phyloP scores from a whole-genome alignment of 2,113 vertebrate species.

The Rhizomys pruinosus region DNA sequence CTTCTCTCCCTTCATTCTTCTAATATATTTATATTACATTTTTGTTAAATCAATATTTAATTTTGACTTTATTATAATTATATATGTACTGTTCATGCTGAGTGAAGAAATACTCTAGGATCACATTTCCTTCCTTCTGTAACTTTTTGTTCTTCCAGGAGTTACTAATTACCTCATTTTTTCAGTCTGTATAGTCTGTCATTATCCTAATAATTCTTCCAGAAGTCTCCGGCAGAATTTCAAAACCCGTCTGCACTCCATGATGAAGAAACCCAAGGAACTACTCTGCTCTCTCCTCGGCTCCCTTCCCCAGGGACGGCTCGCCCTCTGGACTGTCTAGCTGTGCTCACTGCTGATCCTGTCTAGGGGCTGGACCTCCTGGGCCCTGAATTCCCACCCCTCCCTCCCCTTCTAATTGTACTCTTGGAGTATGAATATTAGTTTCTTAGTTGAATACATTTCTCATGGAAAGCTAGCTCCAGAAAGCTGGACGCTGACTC shows the following conservation, averaged over 20 bases:
- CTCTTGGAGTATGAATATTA: background rate
- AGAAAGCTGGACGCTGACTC: background rate
- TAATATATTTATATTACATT: slow-evolving; percentile 42
- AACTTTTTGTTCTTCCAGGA: slow-evolving; percentile 66
- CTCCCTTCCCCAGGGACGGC: fast-evolving
- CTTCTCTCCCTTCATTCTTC: background rate
- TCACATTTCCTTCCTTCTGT: slow-evolving; percentile 38
- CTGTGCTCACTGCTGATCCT: background rate
- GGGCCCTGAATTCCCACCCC: background rate
- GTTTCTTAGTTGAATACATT: background rate
- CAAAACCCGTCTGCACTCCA: background rate
- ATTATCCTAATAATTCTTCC: slow-evolving; percentile 59
- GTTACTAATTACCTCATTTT: slow-evolving; percentile 65
- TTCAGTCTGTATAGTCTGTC: slow-evolving; percentile 30
- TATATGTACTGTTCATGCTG: slow-evolving; percentile 41
- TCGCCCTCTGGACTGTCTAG: background rate
- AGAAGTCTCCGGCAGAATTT: slow-evolving; percentile 41
- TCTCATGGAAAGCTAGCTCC: background rate
- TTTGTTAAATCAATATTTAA: slow-evolving; percentile 70
- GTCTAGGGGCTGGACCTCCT: fast-evolving
- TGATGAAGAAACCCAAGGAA: background rate
- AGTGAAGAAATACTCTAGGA: slow-evolving; percentile 57
- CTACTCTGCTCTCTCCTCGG: too few relatives aligned
- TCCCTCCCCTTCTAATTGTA: background rate
- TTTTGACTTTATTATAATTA: slow-evolving; percentile 71